Conservation (phyloP, 2,888 invertebrate species). For the Heliconius sara region DNA sequence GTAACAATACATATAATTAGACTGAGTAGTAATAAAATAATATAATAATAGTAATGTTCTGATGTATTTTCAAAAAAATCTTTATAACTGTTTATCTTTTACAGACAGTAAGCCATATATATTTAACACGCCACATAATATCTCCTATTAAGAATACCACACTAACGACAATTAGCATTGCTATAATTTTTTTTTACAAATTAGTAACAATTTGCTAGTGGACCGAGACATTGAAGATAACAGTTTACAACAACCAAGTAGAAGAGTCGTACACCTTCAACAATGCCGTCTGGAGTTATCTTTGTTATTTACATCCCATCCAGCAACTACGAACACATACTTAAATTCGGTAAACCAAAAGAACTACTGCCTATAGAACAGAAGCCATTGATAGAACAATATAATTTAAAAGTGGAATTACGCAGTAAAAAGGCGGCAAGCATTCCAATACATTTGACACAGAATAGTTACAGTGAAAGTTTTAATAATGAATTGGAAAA, state of each 20-base stretch:
- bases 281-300: constrained; percentile 83
- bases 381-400: constrained; percentile 56
- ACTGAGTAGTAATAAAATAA: no score
- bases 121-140: neutral
- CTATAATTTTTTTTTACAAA: constrained; percentile 52
- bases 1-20: neutral
- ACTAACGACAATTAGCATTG: constrained; percentile 32
- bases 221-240: constrained; percentile 43
- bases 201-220: constrained; percentile 54
- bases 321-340: constrained; percentile 86
- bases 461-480: constrained; percentile 69
- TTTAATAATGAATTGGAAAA: constrained; percentile 67
- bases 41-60: neutral
- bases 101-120: neutral
- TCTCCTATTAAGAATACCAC: constrained; percentile 18
- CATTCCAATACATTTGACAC: constrained; percentile 74
- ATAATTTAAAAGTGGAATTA: constrained; percentile 67
- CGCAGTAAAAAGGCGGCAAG: constrained; percentile 70
- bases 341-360: constrained; percentile 79
- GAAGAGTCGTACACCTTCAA: neutral
- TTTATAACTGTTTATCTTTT: neutral
- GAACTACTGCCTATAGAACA: constrained; percentile 61
- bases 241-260: constrained; percentile 16
- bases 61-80: no score
- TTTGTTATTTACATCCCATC: constrained; percentile 88